Evolutionary conservation across 2,113 vertebrate species (phyloP).

Genomic region (Anseranas semipalmata): DNA sequence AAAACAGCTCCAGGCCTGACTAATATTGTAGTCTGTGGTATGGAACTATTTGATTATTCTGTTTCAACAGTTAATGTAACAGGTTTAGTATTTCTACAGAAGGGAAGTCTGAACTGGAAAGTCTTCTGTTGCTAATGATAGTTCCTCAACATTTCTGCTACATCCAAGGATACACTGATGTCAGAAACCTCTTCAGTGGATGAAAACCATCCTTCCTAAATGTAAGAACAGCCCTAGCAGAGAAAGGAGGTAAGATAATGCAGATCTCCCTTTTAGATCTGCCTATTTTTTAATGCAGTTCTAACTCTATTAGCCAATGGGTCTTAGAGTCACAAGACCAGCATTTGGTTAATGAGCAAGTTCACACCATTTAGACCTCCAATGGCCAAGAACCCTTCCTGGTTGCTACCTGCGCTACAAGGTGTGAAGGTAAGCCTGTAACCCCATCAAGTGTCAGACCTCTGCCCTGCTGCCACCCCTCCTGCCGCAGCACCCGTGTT

Average conservation of each 20-base stretch:
- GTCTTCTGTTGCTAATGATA: not conserved
- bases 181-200: not conserved
- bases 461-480: not conserved
- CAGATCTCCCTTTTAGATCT: not conserved
- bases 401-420: not conserved
- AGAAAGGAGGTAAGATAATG: not conserved
- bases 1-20: conserved; percentile 28
- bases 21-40: not conserved
- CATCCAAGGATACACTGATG: not conserved
- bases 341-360: not conserved
- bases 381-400: not conserved
- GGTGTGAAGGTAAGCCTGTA: not conserved
- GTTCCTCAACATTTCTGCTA: not conserved
- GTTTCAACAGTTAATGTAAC: conserved; percentile 4
- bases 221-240: not conserved
- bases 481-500: not conserved
- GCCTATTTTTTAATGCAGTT: not conserved
- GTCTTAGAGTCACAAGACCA: not conserved
- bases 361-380: not conserved
- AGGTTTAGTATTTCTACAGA: not conserved
- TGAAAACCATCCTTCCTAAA: not conserved
- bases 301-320: not conserved
- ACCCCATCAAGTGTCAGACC: not conserved
- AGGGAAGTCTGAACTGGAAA: not conserved
- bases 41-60: conserved; percentile 18